Evolutionary conservation across 2,113 vertebrate species (phyloP).

Genomic region (Argyrosomus japonicus): DNA sequence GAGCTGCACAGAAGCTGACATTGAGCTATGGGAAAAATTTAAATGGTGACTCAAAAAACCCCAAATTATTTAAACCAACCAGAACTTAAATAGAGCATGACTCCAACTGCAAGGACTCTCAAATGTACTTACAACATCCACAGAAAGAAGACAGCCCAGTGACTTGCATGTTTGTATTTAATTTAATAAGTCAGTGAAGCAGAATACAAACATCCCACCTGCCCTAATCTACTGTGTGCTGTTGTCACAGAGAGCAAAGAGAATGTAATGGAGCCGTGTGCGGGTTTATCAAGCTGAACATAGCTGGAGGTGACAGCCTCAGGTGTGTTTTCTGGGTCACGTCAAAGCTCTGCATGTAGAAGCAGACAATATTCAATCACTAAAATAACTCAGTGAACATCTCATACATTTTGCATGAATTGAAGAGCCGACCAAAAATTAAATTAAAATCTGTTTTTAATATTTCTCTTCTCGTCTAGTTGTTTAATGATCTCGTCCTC

Average conservation of each 20-base stretch:
- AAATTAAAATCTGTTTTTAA: background rate
- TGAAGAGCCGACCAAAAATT: background rate
- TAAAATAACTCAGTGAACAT: background rate
- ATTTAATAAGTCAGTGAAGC: background rate
- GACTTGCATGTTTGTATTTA: background rate
- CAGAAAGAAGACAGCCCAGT: background rate
- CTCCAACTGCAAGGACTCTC: too few species aligned
- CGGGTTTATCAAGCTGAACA: conserved; percentile 7
- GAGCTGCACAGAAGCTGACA: background rate
- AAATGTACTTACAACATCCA: background rate
- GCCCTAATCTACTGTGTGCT: background rate
- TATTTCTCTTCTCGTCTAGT: conserved; percentile 8
- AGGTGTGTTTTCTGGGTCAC: conserved; percentile 19
- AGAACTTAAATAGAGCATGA: background rate
- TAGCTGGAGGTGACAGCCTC: conserved; percentile 14
- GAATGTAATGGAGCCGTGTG: background rate
- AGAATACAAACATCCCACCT: background rate
- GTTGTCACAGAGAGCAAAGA: background rate
- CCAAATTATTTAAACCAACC: background rate
- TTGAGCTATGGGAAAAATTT: background rate
- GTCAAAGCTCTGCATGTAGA: background rate
- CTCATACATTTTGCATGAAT: too few species aligned
- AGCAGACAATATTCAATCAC: conserved; percentile 1
- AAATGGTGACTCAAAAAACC: background rate
- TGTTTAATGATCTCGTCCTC: conserved; percentile 29